phyloP scores from a whole-genome alignment of 2,113 vertebrate species.

The Crotalus horridus region DNA sequence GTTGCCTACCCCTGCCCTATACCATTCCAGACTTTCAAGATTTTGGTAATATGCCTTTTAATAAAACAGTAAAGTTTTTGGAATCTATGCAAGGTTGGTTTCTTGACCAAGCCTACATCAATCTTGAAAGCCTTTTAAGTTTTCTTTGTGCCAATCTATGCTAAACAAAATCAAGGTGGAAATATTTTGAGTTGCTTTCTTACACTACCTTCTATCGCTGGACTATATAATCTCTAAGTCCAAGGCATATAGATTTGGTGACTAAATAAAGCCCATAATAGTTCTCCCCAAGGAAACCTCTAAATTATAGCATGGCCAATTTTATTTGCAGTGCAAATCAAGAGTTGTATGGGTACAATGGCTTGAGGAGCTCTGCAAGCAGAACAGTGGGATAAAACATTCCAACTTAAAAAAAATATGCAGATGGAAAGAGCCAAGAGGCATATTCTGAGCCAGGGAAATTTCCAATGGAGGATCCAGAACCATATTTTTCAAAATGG shows the following conservation, averaged over 20 bases:
- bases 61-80: not conserved
- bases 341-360: not conserved
- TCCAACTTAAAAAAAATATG: not conserved
- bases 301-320: not conserved
- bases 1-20: too few species aligned
- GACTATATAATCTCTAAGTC: not conserved
- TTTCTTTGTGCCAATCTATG: not conserved
- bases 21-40: too few species aligned
- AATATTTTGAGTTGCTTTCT: not conserved
- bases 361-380: not conserved
- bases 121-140: not conserved
- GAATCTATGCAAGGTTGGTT: not conserved
- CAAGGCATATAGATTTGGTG: not conserved
- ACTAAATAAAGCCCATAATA: not conserved
- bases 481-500: not conserved
- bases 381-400: not conserved
- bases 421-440: not conserved
- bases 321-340: not conserved
- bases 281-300: not conserved
- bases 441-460: too few species aligned
- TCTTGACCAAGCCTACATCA: not conserved
- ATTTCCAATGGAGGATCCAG: too few species aligned
- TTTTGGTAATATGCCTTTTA: not conserved
- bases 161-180: not conserved
- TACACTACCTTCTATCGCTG: not conserved